Percentiles rank a stretch among this genome's conserved stretches.
These are phyloP conservation scores for Chymomyza costata DNA, from an alignment of 1,140 invertebrate genomes.

Conservation along the genomic window DNA sequence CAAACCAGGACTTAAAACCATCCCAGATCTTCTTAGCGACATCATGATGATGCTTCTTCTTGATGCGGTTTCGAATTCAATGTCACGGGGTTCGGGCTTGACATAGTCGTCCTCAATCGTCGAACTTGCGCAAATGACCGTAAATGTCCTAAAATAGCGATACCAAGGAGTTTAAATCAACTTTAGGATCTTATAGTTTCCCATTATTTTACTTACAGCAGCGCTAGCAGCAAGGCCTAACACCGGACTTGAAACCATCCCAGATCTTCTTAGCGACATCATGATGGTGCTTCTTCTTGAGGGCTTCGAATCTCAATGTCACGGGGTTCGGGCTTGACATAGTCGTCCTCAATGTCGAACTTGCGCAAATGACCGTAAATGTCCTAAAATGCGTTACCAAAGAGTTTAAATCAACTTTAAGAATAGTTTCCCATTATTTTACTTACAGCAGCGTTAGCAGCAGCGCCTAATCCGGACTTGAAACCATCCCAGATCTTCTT, in stretches of 20 bases:
- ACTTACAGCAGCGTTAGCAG: not conserved
- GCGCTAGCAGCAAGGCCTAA: not conserved
- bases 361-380: not conserved
- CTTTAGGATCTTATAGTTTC: not conserved
- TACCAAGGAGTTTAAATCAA: too few species aligned
- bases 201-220: not conserved
- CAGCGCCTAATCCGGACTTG: not conserved
- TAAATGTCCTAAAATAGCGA: too few species aligned
- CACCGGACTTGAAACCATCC: not conserved
- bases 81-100: too few species aligned
- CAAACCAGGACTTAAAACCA: not conserved
- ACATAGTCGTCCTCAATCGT: too few species aligned
- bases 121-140: too few species aligned
- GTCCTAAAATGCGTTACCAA: not conserved
- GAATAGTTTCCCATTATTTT: not conserved
- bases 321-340: too few species aligned
- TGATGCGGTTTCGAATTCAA: not conserved
- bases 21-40: not conserved
- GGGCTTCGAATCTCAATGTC: not conserved
- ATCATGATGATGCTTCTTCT: not conserved
- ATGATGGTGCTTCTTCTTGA: not conserved
- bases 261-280: too few species aligned
- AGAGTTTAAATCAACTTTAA: not conserved
- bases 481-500: too few species aligned
- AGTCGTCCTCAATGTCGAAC: not conserved